Evolutionary conservation across 92 coral and sea anemone genomes (phyloP), one percentile per base, ranked within the genome.

Genomic region (Epizoanthus illoricatus): DNA sequence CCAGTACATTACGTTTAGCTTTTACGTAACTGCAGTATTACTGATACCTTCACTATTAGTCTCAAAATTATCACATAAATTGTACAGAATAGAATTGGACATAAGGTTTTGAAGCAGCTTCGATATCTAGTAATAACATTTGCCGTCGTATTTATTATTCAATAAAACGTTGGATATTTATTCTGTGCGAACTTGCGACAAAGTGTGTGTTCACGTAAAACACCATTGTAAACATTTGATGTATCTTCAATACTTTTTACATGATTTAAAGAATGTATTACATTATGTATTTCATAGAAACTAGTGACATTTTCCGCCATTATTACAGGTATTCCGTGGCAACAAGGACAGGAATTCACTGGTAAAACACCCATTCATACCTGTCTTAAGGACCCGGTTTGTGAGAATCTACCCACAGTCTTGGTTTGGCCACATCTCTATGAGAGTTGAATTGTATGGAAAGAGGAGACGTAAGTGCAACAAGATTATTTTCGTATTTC

Each of bases 401-500:
- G 87, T 92, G 70, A 89, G 95, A 19, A 84, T 92, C 61, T 92
- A 87, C 45, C 92, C 95, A 64, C 84, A 75, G 45, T 76, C 92
- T 24, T 92, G 95, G 95, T 86, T 80, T 84, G 91, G 94, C 40
- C 90, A 91, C 89, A 90, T 94, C 72, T 92, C 98, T 0, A 88
- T 92, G 94, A 86, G 97, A 74, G 78, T 94, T 20, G 98, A 88
- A 64, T 69, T 94, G 12, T 90, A 70, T 75, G 98, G 98, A 54
- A 68, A 62, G 36, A 52, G 83, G 36, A 11, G 54, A 43, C 87
- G 94, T 90, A 90, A 59, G 87, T 61, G 9, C 15, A 41, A 28
- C 36, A 28, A 0, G 2, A 2, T 49, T 5, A 8, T 0, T 11
- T 49, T 49, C 11, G 7, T 49, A 8, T 49, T 28, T 49, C 0